phyloP scores from a whole-genome alignment of 92 coral and sea anemone species.

The Zoanthus gigantus region DNA sequence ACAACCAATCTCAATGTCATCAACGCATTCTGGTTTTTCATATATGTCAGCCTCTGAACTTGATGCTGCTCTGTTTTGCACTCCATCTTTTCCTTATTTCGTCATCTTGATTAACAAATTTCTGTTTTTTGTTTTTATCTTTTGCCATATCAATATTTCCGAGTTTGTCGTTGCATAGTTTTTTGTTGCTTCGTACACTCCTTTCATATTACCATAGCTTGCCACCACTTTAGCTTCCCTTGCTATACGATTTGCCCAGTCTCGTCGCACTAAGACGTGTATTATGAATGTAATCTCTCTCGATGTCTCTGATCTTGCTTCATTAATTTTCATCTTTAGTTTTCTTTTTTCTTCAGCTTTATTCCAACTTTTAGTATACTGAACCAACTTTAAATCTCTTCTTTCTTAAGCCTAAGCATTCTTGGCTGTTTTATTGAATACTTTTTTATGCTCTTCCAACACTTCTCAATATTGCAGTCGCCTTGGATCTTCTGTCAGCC shows the following conservation, averaged over 20 bases:
- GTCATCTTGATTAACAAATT: not conserved
- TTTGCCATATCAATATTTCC: not conserved
- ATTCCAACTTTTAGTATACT: not conserved
- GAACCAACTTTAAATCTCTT: slow-evolving; percentile 6
- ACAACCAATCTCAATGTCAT: not conserved
- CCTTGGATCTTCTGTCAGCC: slow-evolving; percentile 4
- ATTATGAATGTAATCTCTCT: too few relatives aligned
- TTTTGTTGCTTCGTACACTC: too few relatives aligned
- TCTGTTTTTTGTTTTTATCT: too few relatives aligned
- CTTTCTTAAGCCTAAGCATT: slow-evolving; percentile 2
- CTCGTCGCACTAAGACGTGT: too few relatives aligned
- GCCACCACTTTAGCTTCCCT: too few relatives aligned
- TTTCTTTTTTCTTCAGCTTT: slow-evolving; percentile 7
- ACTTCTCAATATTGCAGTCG: slow-evolving; percentile 13
- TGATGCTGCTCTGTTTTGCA: not conserved
- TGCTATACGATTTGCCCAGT: too few relatives aligned
- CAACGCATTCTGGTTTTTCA: not conserved
- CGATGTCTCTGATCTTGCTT: not conserved
- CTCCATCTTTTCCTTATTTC: not conserved
- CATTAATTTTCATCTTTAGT: slow-evolving; percentile 14
- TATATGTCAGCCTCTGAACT: not conserved
- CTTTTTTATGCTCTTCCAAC: slow-evolving; percentile 26
- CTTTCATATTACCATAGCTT: too few relatives aligned
- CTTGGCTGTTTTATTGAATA: slow-evolving; percentile 18
- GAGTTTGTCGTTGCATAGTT: too few relatives aligned